Evolutionary conservation across 2,888 invertebrate genomes (phyloP).

Genomic region (Caenorhabditis doughertyi): DNA sequence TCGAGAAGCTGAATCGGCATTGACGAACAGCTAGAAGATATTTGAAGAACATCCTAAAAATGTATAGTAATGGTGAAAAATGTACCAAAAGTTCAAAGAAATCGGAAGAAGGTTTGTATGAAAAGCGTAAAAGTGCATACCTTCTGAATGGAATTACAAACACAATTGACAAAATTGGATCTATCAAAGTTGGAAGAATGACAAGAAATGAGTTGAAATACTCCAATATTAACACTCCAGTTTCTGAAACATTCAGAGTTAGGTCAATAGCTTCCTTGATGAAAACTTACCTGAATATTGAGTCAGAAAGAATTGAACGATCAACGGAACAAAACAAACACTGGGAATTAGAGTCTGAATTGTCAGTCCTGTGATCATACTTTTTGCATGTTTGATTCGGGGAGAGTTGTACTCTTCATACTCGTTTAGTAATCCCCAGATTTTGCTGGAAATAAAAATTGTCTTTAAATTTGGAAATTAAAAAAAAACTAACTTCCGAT

Average conservation of each 20-base stretch:
- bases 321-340: conserved; percentile 53
- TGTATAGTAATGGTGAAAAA: not conserved
- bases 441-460: conserved; percentile 31
- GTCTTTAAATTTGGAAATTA: no score
- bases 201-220: conserved; percentile 57
- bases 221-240: conserved; percentile 40
- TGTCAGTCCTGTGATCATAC: conserved; percentile 61
- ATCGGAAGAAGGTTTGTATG: no score
- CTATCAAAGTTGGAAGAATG: conserved; percentile 53
- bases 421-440: conserved; percentile 47
- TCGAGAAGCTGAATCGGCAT: conserved; percentile 48
- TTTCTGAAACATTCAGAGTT: conserved; percentile 17
- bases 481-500: conserved; percentile 38
- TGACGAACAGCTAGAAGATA: conserved; percentile 49
- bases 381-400: conserved; percentile 54
- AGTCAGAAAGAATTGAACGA: conserved; percentile 57
- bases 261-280: no score
- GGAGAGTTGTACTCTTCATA: conserved; percentile 56
- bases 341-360: conserved; percentile 55
- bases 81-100: not conserved
- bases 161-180: conserved; percentile 53
- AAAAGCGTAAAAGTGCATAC: conserved; percentile 19
- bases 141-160: conserved; percentile 62
- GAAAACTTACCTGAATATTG: conserved; percentile 51
- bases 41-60: conserved; percentile 53